Evolutionary conservation across 2,113 vertebrate species (phyloP).

Genomic region (Phodopus roborovskii): DNA sequence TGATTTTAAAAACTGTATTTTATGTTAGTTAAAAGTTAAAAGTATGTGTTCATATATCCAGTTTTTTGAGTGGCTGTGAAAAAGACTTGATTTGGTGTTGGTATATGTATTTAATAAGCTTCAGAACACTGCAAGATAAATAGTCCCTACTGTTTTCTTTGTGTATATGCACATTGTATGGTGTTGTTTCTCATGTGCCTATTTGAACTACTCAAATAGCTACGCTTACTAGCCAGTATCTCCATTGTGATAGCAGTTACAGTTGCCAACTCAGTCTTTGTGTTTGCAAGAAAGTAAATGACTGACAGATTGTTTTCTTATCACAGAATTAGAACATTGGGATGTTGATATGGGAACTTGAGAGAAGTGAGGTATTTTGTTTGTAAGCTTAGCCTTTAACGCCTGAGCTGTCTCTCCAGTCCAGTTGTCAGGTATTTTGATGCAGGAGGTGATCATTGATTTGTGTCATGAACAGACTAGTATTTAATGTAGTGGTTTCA

Average conservation of each 20-base stretch:
- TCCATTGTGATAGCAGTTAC: neutral
- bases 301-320: neutral
- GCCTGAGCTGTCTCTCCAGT: too few relatives aligned
- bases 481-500: neutral
- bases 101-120: neutral
- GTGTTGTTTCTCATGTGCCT: neutral
- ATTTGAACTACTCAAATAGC: neutral
- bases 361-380: neutral
- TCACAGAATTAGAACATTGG: neutral
- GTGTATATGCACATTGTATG: neutral
- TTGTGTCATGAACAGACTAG: neutral
- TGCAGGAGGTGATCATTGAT: neutral
- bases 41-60: neutral
- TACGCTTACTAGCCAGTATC: neutral
- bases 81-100: conserved; percentile 1
- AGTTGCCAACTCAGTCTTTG: neutral
- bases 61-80: conserved; percentile 6
- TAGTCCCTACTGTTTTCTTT: neutral
- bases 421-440: neutral
- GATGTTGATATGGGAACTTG: neutral
- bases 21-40: conserved; percentile 9
- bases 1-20: conserved; percentile 26
- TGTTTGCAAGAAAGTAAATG: neutral
- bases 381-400: too few relatives aligned
- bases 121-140: neutral